phyloP scores from a whole-genome alignment of 2,113 vertebrate species.

The cat (Felis catus) region F.catus_Fca126_mat1.0 CM031417.1:142906501-142907000 shows the following conservation, averaged over 20 bases:
- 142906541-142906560: too few relatives aligned
- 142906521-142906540: too few relatives aligned
- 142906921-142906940: fast-evolving
- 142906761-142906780: neutral
- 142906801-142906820: neutral
- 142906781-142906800: neutral
- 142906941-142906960: fast-evolving
- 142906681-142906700: too few relatives aligned
- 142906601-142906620: too few relatives aligned
- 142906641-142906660: too few relatives aligned
- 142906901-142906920: too few relatives aligned
- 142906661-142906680: too few relatives aligned
- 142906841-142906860: neutral
- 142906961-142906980: neutral
- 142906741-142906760: neutral
- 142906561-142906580: too few relatives aligned
- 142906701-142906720: neutral
- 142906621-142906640: too few relatives aligned
- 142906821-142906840: too few relatives aligned
- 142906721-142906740: neutral
- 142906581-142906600: too few relatives aligned
- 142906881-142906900: neutral
- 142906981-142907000: neutral
- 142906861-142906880: neutral
- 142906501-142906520: too few relatives aligned